Evolutionary conservation across 1,140 invertebrate species (phyloP), one percentile per base, ranked within the genome.

Genomic region (Drosophila varians): DNA sequence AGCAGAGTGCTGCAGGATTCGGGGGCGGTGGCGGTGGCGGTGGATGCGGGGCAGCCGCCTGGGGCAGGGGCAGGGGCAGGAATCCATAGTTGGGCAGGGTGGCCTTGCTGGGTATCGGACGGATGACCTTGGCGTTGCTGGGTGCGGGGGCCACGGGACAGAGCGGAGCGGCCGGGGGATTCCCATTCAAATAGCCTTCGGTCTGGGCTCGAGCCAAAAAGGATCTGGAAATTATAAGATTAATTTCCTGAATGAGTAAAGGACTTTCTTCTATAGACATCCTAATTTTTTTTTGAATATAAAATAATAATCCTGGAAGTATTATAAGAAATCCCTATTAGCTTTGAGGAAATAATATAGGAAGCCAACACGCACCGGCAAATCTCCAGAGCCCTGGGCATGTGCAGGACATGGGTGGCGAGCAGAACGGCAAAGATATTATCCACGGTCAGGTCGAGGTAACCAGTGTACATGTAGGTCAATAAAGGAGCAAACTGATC

Each of bases 391-490:
- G 95, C 95, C 1, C 94, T 91, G 0, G 95, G 95, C 95, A 96
- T 96, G 77, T 96, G 95, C 14, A 96, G 89, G 36, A 95, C 91
- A 90, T 96, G 95, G 4, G 95, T 95, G 1, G 95, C 95, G 48
- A 96, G 84, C 2, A 96, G 84, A 7, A 96, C 94, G 58, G 94
- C 94, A 90, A 96, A 96, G 46, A 96, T 95, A 89, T 96, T 96
- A 21, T 94, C 93, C 14, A 94, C 90, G 23, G 93, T 95, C 16
- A 96, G 91, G 69, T 95, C 94, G 53, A 96, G 89, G 47, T 93
- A 94, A 1, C 95, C 95, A 1, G 95, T 95, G 90, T 96, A 96
- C 95, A 96, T 96, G 88, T 95, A 96, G 7, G 94, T 94, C 1
- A 96, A 91, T 1, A 96, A 80, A 0, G 94, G 94, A 1, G 94